Evolutionary conservation across 2,888 invertebrate species (phyloP), one percentile per base, ranked within the genome.

Genomic region (Candidula unifasciata): DNA sequence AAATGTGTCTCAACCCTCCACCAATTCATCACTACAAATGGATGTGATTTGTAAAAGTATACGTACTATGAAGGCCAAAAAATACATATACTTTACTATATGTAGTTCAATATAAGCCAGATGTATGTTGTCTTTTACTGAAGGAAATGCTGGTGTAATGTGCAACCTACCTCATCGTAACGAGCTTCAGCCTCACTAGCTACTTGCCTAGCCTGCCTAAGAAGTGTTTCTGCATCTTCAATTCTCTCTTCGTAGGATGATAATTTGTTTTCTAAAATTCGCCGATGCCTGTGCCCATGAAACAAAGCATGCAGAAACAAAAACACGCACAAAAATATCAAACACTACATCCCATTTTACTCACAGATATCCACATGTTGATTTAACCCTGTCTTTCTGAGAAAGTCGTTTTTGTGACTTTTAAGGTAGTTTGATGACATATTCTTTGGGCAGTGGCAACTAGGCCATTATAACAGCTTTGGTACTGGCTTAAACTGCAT

Each of bases 211-310:
- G 92, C 91, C 82, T 92, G 91, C 89, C 92, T 93, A 82, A 93
- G 87, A 85, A 87, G 86, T 81, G 89, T 87, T 87, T 94, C 94
- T 85, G 93, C 88, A 83, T 89, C 88, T 77, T 91, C 91, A 71
- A 93, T 89, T 84, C 93, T 87, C 80, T 93, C 93, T 86, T 94
- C 93, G 86, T 92, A 93, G 52, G 98, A 97, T 95, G 98, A 98
- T 95, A 97, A 97, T 95, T 99, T 96, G 95, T 98, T 99, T 96
- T 99, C 99, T 95, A 99, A 96, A 93, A 98, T 97, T 96, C 98
- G 97, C 95, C 98, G 89, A 73, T 90, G 89, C 91, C 93, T 93
- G 91, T 84, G 77, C 13, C 64, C 60, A 80, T 82, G 82, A 74
- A 74, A 74, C 33, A 74, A 74, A 74, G 30, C 74, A 74, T 74